A percentile compares a stretch with the other conserved stretches of the same genome.
These are phyloP conservation scores for Poecilia wingei DNA, from an alignment of 2,797 vertebrate species.

Conservation along the genomic window DNA sequence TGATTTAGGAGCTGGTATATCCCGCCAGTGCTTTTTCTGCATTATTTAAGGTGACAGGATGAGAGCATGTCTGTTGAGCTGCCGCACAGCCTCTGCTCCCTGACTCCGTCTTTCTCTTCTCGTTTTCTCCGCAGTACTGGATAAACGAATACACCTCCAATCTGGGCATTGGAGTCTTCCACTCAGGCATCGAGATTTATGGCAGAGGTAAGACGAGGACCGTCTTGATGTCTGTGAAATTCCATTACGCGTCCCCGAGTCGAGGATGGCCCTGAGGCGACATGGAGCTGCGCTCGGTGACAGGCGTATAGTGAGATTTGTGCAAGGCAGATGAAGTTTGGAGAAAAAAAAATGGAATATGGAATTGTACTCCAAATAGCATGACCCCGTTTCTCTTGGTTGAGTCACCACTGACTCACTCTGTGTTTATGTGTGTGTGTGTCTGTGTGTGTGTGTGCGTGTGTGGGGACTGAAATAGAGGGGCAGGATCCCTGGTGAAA, in stretches of 20 bases:
- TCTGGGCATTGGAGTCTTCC: slow-evolving; percentile 95
- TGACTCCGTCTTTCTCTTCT: slow-evolving; percentile 12
- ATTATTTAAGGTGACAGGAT: not conserved
- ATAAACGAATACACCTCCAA: slow-evolving; percentile 97
- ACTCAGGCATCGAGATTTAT: slow-evolving; percentile 95
- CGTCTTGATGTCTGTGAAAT: slow-evolving; percentile 15
- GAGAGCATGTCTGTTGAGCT: slow-evolving; percentile 4
- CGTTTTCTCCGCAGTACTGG: slow-evolving; percentile 86
- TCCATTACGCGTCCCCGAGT: not conserved
- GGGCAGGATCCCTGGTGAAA: slow-evolving; percentile 42
- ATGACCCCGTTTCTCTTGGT: slow-evolving; percentile 59
- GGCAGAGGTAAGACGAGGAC: slow-evolving; percentile 85
- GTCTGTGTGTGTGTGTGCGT: not conserved
- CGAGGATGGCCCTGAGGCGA: not conserved
- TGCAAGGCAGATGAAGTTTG: slow-evolving; percentile 12
- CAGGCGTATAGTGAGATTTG: not conserved
- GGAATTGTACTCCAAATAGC: slow-evolving; percentile 37
- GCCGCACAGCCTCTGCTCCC: not conserved
- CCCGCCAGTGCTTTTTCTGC: not conserved
- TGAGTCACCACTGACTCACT: slow-evolving; percentile 61
- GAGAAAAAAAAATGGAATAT: slow-evolving; percentile 34
- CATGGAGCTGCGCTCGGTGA: not conserved
- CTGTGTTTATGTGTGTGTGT: slow-evolving; percentile 20
- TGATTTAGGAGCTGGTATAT: not conserved
- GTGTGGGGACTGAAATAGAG: slow-evolving; percentile 22